Percentiles rank a stretch among this genome's conserved stretches.
These are phyloP conservation scores for Thaumatotibia leucotreta DNA, from an alignment of 1,140 invertebrate species.

Conservation along the genomic window DNA sequence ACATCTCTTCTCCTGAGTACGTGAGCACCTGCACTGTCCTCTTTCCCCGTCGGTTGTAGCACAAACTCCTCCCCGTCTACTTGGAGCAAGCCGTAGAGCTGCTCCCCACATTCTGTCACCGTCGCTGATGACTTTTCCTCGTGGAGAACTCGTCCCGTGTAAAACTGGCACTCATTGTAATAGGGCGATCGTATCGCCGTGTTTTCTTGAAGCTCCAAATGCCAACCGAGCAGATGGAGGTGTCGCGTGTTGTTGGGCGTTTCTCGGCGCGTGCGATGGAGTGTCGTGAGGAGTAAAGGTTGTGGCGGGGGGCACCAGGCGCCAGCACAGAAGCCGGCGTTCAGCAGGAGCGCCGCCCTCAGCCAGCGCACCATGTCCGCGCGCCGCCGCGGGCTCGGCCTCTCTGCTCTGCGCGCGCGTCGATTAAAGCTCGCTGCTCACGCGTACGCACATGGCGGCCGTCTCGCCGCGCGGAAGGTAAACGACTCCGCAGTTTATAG, in stretches of 20 bases:
- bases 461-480: slow-evolving; percentile 70
- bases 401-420: slow-evolving; percentile 55
- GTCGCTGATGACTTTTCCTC: slow-evolving; percentile 51
- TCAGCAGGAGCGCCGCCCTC: slow-evolving; percentile 50
- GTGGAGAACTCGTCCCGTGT: slow-evolving; percentile 52
- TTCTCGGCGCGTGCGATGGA: slow-evolving; percentile 19
- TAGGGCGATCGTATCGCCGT: slow-evolving; percentile 59
- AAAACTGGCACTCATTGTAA: slow-evolving; percentile 65
- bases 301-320: slow-evolving; percentile 38
- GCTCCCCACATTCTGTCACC: slow-evolving; percentile 62
- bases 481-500: slow-evolving; percentile 66
- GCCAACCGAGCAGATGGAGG: slow-evolving; percentile 58
- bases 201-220: slow-evolving; percentile 60
- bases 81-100: slow-evolving; percentile 60
- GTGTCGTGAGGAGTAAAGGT: slow-evolving; percentile 23
- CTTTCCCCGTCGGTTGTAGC: slow-evolving; percentile 46
- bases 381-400: slow-evolving; percentile 58
- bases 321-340: slow-evolving; percentile 23
- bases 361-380: slow-evolving; percentile 68
- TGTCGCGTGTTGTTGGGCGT: slow-evolving; percentile 36
- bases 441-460: slow-evolving; percentile 68
- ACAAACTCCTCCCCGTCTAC: slow-evolving; percentile 58
- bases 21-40: slow-evolving; percentile 32
- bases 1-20: slow-evolving; percentile 59
- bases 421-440: slow-evolving; percentile 51